A percentile compares a stretch with the other conserved stretches of the same genome.
Evolutionary conservation across 2,113 vertebrate species (phyloP).

Genomic region (Pipa parva): DNA sequence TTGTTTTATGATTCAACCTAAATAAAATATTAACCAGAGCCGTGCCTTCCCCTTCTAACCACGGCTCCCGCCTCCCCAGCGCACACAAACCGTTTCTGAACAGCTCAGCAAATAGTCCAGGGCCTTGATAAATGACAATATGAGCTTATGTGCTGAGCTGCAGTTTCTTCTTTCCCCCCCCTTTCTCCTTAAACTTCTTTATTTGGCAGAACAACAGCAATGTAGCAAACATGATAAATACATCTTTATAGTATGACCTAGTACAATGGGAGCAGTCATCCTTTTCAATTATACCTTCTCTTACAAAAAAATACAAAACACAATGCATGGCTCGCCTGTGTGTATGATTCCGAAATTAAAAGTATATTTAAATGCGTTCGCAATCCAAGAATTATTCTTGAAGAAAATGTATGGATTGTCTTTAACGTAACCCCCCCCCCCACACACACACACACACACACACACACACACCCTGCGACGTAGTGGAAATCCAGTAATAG

Average conservation of each 20-base stretch:
- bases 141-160: constrained; percentile 38
- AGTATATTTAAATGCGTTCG: no score
- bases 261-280: constrained; percentile 20
- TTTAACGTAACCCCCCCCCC: no score
- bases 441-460: no score
- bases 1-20: constrained; percentile 6
- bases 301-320: constrained; percentile 6
- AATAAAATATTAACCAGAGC: constrained; percentile 32
- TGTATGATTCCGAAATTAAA: no score
- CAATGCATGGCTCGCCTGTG: no score
- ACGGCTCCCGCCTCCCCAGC: background rate
- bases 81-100: background rate
- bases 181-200: constrained; percentile 34
- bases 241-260: constrained; percentile 29
- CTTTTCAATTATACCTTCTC: constrained; percentile 10
- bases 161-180: constrained; percentile 30
- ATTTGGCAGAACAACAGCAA: constrained; percentile 40
- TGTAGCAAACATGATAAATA: constrained; percentile 41
- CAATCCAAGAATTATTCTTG: no score
- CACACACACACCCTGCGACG: no score
- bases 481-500: no score
- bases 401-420: no score
- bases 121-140: constrained; percentile 39
- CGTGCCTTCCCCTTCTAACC: background rate
- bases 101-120: constrained; percentile 36